Evolutionary conservation across 2,113 vertebrate genomes (phyloP), one percentile per base, ranked within the genome.

Genomic region (Triplophysa tibetana): DNA sequence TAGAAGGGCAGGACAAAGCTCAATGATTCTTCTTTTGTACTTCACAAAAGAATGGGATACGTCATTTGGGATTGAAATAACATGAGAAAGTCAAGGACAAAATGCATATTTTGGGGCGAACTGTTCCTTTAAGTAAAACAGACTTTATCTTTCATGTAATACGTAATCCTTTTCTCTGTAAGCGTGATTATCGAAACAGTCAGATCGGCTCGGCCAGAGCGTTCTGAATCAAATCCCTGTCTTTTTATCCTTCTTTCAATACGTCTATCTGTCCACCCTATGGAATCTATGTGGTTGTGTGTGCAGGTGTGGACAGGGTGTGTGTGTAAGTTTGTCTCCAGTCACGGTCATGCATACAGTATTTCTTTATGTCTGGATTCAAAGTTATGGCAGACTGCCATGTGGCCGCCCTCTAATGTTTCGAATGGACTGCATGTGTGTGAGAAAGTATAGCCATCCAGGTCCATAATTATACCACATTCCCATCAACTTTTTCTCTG

Each of bases 391-490:
- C 64, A 4, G 14, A 7, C 19, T 78, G 78, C 84, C 75, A 75
- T 13, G 33, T 23, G 74, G 58, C 50, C 16, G n/a, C 26, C 61
- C 63, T 82, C 62, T 72, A 58, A 41, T 58, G 48, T 68, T 82
- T 38, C 23, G 29, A 67, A 60, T 75, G 66, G 43, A 29, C 29
- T 29, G 29, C 4, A 78, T 72, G 62, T 45, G 72, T 12, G 43
- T 45, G 43, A 45, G 43, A 45, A 12, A 29, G 70, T 43, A 56
- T 74, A 66, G 70, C 77, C 75, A 73, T 75, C 64, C 17, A 69
- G 81, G 62, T 56, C 79, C 66, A 63, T 87, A 87, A 87, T 87
- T 81, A 83, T 77, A 81, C 74, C 67, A 70, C 65, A 63, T 78
- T 85, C 73, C 63, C 58, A 63, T 70, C 76, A 80, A 79, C 70